Base-by-base conservation (phyloP, 1,140 invertebrate genomes). In the Lordiphosa collinella region DNA sequence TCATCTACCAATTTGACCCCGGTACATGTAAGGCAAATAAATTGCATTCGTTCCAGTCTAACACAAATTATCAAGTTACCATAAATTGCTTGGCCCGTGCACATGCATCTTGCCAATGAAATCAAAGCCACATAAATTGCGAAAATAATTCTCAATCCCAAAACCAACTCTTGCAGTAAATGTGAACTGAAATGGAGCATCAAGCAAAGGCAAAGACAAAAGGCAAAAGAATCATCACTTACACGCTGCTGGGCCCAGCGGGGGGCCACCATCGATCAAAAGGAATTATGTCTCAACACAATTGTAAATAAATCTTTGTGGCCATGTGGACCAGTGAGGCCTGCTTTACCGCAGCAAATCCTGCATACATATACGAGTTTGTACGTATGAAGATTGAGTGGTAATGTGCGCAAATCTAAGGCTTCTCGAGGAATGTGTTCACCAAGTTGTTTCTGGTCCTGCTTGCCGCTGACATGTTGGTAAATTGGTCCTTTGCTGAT, bases 281-380 rank as follows among this genome's bases (percentile, higher is more conserved):
- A 61, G 78, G 78, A 82, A 82, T 82, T 82, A 84, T 84, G 78
- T 82, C 78, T 82, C 78, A 84, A 82, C 78, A 82, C 78, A 82
- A 82, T 82, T 82, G 78, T 82, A 82, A 82, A 82, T 82, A 82
- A 82, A 84, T 82, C 72, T 78, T 82, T 82, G 78, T 68, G 78
- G 78, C 72, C 67, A 73, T 78, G 76, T 72, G 76, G 78, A 82
- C 71, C 57, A 58, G 52, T 51, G 72, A 61, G 61, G 50, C 40
- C 32, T n/a, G n/a, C n/a, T 44, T 44, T 11, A 44, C 41, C 47
- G 12, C 54, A 38, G 40, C 67, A 65, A 68, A 72, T 76, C 78
- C 71, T 63, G 67, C 44, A 40, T 36, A 35, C 11, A 49, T 34
- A n/a, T n/a, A n/a, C n/a, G n/a, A n/a, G n/a, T n/a, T n/a, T n/a